These are phyloP conservation scores for Anhinga rufa DNA, from an alignment of 2,113 vertebrate genomes.

Conservation along the genomic window DNA sequence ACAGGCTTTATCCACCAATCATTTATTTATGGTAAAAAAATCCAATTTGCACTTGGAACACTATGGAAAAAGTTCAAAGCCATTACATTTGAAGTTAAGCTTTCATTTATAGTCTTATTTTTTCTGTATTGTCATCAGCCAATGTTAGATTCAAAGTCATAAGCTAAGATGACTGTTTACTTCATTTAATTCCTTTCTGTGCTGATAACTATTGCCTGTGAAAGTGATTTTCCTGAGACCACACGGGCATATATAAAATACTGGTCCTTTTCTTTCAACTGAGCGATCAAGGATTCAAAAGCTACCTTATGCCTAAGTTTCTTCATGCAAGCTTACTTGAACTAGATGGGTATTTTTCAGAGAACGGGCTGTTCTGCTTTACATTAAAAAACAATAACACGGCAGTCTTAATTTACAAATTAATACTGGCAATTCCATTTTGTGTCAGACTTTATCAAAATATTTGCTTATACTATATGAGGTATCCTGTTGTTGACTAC, in stretches of 20 bases:
- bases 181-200: neutral
- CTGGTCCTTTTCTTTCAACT: neutral
- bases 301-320: constrained; percentile 39
- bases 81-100: neutral
- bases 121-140: neutral
- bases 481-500: neutral
- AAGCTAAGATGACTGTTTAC: neutral
- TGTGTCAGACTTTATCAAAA: neutral
- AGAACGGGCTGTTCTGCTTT: constrained; percentile 64
- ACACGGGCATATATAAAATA: neutral
- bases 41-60: neutral
- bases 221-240: neutral
- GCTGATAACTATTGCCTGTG: neutral
- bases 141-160: neutral
- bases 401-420: neutral
- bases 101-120: neutral
- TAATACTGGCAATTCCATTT: neutral
- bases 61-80: neutral
- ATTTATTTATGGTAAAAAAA: constrained; percentile 26
- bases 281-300: neutral
- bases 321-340: constrained; percentile 72
- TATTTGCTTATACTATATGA: neutral
- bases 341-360: constrained; percentile 64
- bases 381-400: neutral
- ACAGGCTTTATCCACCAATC: neutral